Conservation (phyloP, 2,797 vertebrate species). For the Halcyon chelicuti region DNA sequence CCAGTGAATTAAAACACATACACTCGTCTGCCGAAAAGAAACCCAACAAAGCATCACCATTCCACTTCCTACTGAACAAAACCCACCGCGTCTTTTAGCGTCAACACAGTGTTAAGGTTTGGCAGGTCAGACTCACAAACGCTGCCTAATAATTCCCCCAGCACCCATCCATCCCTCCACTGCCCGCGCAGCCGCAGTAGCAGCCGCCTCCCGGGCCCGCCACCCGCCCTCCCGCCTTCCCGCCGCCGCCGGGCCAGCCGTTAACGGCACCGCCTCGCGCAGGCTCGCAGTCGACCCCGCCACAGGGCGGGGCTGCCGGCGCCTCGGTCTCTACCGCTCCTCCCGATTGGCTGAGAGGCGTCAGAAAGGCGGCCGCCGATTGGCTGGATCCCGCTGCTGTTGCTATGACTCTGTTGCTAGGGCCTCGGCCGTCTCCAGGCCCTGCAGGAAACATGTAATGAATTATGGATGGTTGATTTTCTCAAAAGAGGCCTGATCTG, state of each 20-base stretch:
- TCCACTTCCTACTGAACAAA: background rate
- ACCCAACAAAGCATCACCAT: background rate
- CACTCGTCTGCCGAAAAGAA: background rate
- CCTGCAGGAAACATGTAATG: slow-evolving; percentile 90
- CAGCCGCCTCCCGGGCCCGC: too few species aligned
- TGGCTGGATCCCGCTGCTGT: slow-evolving; percentile 85
- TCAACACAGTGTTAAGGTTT: accelerated
- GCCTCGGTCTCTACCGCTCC: slow-evolving; percentile 17
- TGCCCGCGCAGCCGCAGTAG: too few species aligned
- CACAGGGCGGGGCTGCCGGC: slow-evolving; percentile 12
- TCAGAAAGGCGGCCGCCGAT: slow-evolving; percentile 79
- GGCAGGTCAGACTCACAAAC: background rate
- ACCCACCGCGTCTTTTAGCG: accelerated
- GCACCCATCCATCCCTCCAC: too few species aligned
- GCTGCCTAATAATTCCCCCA: too few species aligned
- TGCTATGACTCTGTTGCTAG: slow-evolving; percentile 96
- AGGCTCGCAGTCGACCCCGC: background rate
- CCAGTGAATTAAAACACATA: background rate
- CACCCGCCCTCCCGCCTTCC: background rate
- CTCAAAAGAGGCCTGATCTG: slow-evolving; percentile 89
- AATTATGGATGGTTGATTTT: slow-evolving; percentile 95
- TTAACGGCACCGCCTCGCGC: background rate
- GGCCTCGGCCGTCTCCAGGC: slow-evolving; percentile 84
- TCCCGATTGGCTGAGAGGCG: slow-evolving; percentile 79
- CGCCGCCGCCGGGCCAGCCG: background rate